phyloP scores from a whole-genome alignment of 2,888 invertebrate species.

The Caenorhabditis sp. region DNA sequence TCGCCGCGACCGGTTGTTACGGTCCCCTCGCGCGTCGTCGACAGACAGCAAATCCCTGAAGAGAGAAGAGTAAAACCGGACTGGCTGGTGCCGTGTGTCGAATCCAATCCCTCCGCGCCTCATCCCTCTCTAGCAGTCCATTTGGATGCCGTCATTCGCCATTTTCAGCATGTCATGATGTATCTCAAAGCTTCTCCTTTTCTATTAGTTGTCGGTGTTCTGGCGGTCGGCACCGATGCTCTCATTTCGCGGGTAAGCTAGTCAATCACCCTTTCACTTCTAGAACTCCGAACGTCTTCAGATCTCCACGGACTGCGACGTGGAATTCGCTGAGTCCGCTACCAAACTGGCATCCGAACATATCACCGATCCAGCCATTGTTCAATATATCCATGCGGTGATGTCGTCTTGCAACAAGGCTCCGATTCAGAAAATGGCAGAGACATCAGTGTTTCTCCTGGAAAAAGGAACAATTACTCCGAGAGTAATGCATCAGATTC shows the following conservation, averaged over 20 bases:
- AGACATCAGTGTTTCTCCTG: constrained; percentile 60
- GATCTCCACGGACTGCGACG: constrained; percentile 66
- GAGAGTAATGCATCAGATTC: constrained; percentile 52
- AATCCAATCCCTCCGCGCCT: too few species aligned
- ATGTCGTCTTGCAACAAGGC: constrained; percentile 72
- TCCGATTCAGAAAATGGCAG: constrained; percentile 69
- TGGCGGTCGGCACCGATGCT: constrained; percentile 16
- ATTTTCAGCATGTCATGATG: constrained; percentile 63
- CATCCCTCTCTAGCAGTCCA: constrained; percentile 37
- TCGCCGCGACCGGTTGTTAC: constrained; percentile 53
- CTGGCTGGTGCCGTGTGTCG: too few species aligned
- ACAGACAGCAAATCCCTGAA: constrained; percentile 56
- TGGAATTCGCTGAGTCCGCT: constrained; percentile 66
- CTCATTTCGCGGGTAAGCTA: constrained; percentile 37
- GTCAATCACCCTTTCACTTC: too few species aligned
- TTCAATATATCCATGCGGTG: constrained; percentile 67
- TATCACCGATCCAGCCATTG: constrained; percentile 48
- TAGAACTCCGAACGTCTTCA: too few species aligned
- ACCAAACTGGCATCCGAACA: constrained; percentile 61
- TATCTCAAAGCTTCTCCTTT: constrained; percentile 29
- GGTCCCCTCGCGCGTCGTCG: constrained; percentile 44
- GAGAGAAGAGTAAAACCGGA: constrained; percentile 57
- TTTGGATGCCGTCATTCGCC: constrained; percentile 50
- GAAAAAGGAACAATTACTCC: constrained; percentile 62
- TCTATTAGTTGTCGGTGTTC: constrained; percentile 6